phyloP scores from a whole-genome alignment of 1,140 invertebrate species.

The Brachionus koreanus region DNA sequence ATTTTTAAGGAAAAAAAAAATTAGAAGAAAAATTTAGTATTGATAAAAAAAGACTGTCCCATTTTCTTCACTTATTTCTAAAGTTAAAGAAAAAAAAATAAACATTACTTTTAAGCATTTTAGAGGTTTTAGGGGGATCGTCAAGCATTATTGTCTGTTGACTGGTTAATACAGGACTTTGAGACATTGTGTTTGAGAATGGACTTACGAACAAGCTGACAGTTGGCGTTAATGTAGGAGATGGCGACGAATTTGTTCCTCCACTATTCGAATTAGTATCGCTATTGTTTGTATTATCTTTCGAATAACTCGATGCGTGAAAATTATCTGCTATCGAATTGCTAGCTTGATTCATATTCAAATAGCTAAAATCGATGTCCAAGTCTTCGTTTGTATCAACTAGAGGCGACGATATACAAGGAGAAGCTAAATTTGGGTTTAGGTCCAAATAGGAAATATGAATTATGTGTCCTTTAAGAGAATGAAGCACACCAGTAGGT shows the following conservation, averaged over 20 bases:
- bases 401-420: not conserved
- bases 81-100: not conserved
- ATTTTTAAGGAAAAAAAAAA: too few species aligned
- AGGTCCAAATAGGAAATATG: slow-evolving; percentile 91
- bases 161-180: not conserved
- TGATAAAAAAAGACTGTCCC: not conserved
- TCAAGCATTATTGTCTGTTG: not conserved
- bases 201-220: not conserved
- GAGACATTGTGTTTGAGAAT: not conserved
- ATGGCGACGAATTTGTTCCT: slow-evolving; percentile 6
- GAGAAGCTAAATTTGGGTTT: slow-evolving; percentile 64
- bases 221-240: not conserved
- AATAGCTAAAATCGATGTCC: slow-evolving; percentile 28
- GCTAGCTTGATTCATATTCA: slow-evolving; percentile 6
- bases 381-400: not conserved
- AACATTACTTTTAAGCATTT: slow-evolving; percentile 41
- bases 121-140: slow-evolving; percentile 10
- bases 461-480: slow-evolving; percentile 85
- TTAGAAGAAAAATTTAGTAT: not conserved
- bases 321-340: slow-evolving; percentile 43
- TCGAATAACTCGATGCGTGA: not conserved
- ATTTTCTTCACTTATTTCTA: not conserved
- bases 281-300: not conserved
- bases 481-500: slow-evolving; percentile 77
- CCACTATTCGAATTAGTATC: not conserved